Evolutionary conservation across 2,888 invertebrate genomes (phyloP).

Genomic region (Cerastis rubricosa): DNA sequence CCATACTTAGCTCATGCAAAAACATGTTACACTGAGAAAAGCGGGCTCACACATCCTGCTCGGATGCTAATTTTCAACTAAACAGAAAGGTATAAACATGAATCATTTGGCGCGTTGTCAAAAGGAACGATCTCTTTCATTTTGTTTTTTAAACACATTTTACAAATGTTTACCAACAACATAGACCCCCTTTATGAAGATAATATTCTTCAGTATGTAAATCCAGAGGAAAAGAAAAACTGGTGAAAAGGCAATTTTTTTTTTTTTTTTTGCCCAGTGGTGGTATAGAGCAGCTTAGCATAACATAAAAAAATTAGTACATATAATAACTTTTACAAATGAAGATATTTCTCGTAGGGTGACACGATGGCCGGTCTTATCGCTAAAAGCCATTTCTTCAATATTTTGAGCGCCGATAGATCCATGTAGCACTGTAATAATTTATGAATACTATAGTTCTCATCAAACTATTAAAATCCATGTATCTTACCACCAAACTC

Average conservation of each 20-base stretch:
- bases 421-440: not conserved
- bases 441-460: not conserved
- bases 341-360: not conserved
- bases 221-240: no score
- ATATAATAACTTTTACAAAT: not conserved
- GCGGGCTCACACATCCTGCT: not conserved
- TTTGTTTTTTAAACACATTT: not conserved
- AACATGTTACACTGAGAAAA: not conserved
- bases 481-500: constrained; percentile 2
- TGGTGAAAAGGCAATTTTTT: no score
- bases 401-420: not conserved
- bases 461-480: not conserved
- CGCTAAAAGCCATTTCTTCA: not conserved
- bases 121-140: not conserved
- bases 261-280: no score
- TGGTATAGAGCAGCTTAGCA: no score
- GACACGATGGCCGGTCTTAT: not conserved
- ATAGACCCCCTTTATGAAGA: not conserved
- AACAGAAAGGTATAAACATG: not conserved
- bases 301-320: no score
- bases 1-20: not conserved
- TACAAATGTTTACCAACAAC: not conserved
- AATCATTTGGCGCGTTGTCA: not conserved
- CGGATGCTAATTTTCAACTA: not conserved
- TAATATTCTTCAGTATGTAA: not conserved